A percentile compares a stretch with the other conserved stretches of the same genome.
Evolutionary conservation across 1,140 invertebrate species (phyloP).

Genomic region (Tenebrio molitor): DNA sequence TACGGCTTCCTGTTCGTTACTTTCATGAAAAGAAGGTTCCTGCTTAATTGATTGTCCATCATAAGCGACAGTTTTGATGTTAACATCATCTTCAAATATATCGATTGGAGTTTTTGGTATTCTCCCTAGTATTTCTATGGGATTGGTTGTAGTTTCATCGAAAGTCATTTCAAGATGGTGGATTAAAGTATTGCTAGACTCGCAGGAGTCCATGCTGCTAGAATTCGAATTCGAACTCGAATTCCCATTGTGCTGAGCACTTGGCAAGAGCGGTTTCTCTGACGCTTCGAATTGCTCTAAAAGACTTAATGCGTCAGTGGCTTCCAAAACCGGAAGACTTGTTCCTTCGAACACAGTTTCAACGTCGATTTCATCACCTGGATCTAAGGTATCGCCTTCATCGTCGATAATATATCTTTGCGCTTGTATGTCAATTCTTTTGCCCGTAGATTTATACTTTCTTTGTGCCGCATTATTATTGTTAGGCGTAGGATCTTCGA

Average conservation of each 20-base stretch:
- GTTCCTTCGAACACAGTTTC: conserved; percentile 60
- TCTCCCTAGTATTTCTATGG: conserved; percentile 17
- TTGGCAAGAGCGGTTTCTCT: conserved; percentile 55
- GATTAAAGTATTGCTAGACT: conserved; percentile 13
- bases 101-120: conserved; percentile 4
- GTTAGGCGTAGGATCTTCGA: conserved; percentile 3
- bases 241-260: neutral
- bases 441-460: conserved; percentile 53
- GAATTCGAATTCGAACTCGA: too few relatives aligned
- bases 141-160: neutral
- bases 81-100: conserved; percentile 18
- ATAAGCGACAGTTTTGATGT: too few relatives aligned
- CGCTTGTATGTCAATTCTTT: conserved; percentile 61
- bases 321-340: conserved; percentile 66
- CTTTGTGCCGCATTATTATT: conserved; percentile 8
- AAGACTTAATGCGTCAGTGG: conserved; percentile 68
- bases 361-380: conserved; percentile 59
- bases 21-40: too few relatives aligned
- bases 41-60: too few relatives aligned
- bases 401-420: conserved; percentile 59
- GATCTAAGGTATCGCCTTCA: conserved; percentile 52
- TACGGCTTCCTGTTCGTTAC: too few relatives aligned
- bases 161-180: neutral
- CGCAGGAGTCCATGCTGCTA: too few relatives aligned
- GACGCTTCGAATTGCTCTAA: conserved; percentile 71